Evolutionary conservation across 1,140 invertebrate genomes (phyloP).

Genomic region (Tetragonula clypearis): DNA sequence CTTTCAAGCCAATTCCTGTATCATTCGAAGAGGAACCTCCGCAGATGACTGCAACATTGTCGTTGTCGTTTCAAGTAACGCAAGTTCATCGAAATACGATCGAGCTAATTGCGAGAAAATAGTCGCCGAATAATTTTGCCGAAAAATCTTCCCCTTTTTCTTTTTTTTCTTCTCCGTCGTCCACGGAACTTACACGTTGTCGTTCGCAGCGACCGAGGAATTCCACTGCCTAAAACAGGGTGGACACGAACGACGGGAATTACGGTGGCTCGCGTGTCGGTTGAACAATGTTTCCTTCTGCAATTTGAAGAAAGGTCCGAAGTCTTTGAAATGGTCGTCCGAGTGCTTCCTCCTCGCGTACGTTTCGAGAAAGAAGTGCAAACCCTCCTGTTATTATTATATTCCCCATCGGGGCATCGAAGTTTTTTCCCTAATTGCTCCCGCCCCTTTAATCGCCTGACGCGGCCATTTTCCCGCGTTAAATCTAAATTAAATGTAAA

Average conservation of each 20-base stretch:
- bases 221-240: background rate
- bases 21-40: background rate
- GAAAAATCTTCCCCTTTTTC: background rate
- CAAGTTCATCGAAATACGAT: too few species aligned
- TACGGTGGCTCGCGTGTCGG: background rate
- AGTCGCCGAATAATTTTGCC: too few species aligned
- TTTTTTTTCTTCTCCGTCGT: background rate
- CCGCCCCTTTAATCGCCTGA: background rate
- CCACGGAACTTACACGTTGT: too few species aligned
- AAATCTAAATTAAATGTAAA: constrained; percentile 16
- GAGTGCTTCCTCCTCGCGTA: too few species aligned
- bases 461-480: background rate
- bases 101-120: too few species aligned
- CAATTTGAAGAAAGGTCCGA: background rate
- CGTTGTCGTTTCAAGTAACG: too few species aligned
- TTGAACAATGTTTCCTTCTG: background rate
- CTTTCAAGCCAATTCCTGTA: background rate
- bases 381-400: background rate
- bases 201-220: background rate
- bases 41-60: too few species aligned
- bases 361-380: background rate
- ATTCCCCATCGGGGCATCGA: background rate
- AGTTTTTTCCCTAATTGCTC: background rate
- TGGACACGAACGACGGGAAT: background rate
- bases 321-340: background rate